Conservation (phyloP, 2,797 vertebrate species). For the Aotus griseimembra region DNA sequence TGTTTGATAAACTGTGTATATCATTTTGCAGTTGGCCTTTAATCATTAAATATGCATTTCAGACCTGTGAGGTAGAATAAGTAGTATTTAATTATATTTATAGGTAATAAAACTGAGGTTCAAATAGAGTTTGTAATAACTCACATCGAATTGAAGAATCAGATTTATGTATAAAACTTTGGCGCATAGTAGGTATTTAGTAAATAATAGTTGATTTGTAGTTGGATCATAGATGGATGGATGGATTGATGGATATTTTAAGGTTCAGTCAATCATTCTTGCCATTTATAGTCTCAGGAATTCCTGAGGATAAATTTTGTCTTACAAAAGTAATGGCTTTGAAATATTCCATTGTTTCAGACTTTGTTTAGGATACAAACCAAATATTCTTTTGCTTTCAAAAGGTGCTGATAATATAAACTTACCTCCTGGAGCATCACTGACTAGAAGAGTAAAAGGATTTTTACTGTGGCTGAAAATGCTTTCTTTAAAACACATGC, state of each 20-base stretch:
- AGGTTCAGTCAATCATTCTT: not conserved
- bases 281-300: not conserved
- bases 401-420: slow-evolving; percentile 56
- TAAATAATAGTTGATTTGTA: not conserved
- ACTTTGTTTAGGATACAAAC: slow-evolving; percentile 18
- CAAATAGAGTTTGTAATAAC: not conserved
- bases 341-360: not conserved
- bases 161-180: not conserved
- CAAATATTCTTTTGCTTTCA: slow-evolving; percentile 44
- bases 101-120: not conserved
- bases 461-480: slow-evolving; percentile 65
- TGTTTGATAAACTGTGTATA: not conserved
- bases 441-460: slow-evolving; percentile 42
- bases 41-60: not conserved
- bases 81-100: not conserved
- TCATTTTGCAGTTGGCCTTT: not conserved
- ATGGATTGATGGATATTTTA: not conserved
- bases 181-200: not conserved
- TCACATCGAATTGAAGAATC: not conserved
- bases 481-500: slow-evolving; percentile 71
- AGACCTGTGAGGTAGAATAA: not conserved
- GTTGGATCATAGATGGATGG: not conserved
- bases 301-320: not conserved
- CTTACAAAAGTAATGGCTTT: slow-evolving; percentile 46
- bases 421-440: slow-evolving; percentile 19